Evolutionary conservation across 1,140 invertebrate genomes (phyloP).

Genomic region (Cardiocondyla obscurior): DNA sequence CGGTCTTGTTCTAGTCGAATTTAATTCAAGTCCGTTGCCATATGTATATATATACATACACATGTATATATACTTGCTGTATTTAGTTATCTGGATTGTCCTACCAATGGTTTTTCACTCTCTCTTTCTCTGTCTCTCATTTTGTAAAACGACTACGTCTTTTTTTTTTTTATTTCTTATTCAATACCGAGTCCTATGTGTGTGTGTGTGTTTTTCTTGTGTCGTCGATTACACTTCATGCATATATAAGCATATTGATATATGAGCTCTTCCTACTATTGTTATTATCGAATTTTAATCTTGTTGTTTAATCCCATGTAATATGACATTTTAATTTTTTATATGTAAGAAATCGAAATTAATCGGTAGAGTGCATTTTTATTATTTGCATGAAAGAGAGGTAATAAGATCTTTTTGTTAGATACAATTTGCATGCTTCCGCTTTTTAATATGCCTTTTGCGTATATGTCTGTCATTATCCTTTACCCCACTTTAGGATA

Average conservation of each 20-base stretch:
- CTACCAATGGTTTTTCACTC: slow-evolving; percentile 53
- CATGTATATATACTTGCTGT: slow-evolving; percentile 33
- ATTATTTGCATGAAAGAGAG: neutral
- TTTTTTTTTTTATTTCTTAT: slow-evolving; percentile 7
- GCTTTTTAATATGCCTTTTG: neutral
- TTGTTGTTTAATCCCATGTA: neutral
- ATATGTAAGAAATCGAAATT: neutral
- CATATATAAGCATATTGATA: slow-evolving; percentile 1
- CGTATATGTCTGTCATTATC: neutral
- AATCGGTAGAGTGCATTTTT: neutral
- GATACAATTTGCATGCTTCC: neutral
- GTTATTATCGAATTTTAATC: neutral
- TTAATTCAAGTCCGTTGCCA: slow-evolving; percentile 45
- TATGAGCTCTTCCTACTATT: neutral
- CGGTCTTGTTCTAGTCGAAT: slow-evolving; percentile 67
- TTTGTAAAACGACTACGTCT: slow-evolving; percentile 9
- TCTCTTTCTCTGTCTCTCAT: slow-evolving; percentile 9
- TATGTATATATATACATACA: slow-evolving; percentile 30
- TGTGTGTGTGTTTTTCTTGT: slow-evolving; percentile 35
- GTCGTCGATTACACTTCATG: neutral
- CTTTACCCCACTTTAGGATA: neutral
- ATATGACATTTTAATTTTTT: neutral
- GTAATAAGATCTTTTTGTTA: neutral
- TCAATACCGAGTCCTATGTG: slow-evolving; percentile 13
- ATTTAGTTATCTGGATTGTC: slow-evolving; percentile 53